A percentile compares a stretch with the other conserved stretches of the same genome.
Evolutionary conservation across 2,113 vertebrate genomes (phyloP).

Genomic region (Calonectris borealis): DNA sequence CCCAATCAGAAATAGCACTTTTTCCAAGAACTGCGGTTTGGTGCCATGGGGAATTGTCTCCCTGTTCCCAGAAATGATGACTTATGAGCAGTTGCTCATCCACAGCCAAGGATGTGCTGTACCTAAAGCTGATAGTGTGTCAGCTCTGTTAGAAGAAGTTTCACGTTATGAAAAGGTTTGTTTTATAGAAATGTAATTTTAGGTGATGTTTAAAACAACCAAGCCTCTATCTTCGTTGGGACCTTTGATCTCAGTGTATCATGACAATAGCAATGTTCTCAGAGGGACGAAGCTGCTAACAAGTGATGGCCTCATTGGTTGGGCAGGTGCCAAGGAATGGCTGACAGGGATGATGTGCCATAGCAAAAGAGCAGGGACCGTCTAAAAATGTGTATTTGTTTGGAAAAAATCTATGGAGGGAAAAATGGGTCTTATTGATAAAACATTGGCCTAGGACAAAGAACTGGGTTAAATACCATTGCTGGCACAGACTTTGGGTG

Average conservation of each 20-base stretch:
- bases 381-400: neutral
- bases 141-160: neutral
- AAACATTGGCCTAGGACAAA: neutral
- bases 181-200: neutral
- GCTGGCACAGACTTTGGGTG: slow-evolving; percentile 30
- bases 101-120: neutral
- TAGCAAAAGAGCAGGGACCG: neutral
- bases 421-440: neutral
- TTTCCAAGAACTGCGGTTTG: neutral
- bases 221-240: neutral
- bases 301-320: fast-evolving
- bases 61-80: neutral
- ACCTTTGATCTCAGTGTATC: neutral
- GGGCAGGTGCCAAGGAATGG: neutral
- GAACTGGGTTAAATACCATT: neutral
- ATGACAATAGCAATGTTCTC: neutral
- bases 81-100: neutral
- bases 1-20: neutral
- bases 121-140: neutral
- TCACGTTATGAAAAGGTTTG: neutral
- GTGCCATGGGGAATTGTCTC: neutral
- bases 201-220: neutral
- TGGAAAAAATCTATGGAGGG: neutral
- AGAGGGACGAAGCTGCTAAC: neutral
- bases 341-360: neutral